Evolutionary conservation across 1,140 invertebrate genomes (phyloP), one percentile per base, ranked within the genome.

Genomic region (Lepidurus apus): DNA sequence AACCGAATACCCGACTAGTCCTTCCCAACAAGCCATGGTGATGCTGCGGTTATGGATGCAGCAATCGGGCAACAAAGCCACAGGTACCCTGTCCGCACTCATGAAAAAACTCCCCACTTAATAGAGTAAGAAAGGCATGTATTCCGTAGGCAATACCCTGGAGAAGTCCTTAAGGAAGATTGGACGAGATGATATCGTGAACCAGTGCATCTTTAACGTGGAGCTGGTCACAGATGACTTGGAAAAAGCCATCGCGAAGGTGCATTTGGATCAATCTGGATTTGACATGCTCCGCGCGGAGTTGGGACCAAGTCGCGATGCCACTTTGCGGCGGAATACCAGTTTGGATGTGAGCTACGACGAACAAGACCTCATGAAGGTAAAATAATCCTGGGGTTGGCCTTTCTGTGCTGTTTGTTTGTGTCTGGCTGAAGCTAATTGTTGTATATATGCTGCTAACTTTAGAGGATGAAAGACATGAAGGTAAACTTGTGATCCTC

Each of bases 1-100:
- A 84, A 90, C 91, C 53, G 93, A 97, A 81, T 91, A 93, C 84
- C 90, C 93, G 1, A 90, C 92, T 80, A 95, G 94, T 82, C 89
- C 92, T 10, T 91, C 93, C 1, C 92, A 96, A 82, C 95, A 98
- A 85, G 95, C 95, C 0, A 93, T 96, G 81, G 91, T 95, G 4
- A 97, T 98, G 95, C 89, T 98, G 53, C 91, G 94, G 81, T 87
- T 96, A 43, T 98, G 95, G 95, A 85, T 91, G 80, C 85, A 89
- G 77, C 88, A 89, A 81, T 86, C 91, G 24, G 90, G 91, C 34
- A 91, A 92, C 80, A 91, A 91, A 85, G 91, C 91, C 42, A 91
- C 91, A 82, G 91, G 91, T 90, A 85, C 86, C 83, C 45, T 11
- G 43, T 79, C 42, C 13, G 21, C 44, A 26, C 7, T 21, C 26